Evolutionary conservation across 2,888 invertebrate species (phyloP), one percentile per base, ranked within the genome.

Genomic region (Lepidochrysops patricia): DNA sequence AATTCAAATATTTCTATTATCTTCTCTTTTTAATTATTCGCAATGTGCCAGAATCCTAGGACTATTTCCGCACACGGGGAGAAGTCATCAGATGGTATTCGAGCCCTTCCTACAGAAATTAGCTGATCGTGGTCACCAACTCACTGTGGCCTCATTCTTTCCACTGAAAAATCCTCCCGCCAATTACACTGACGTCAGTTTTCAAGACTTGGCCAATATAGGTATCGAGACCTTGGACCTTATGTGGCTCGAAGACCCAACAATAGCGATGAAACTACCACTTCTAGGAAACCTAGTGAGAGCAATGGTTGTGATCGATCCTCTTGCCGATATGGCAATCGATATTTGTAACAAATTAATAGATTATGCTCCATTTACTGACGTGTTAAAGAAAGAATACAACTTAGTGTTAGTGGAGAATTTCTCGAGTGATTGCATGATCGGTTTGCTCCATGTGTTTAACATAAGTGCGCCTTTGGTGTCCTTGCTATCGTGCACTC

Each of bases 361-460:
- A 25, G 77, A 77, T 37, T 83, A 80, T 68, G 76, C 77, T 3
- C 80, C 86, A 1, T 64, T 89, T 26, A 73, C 72, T 1, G 80
- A 82, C 26, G 79, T 77, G 2, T 62, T 89, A 63, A 75, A 77
- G 62, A 75, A 76, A 52, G 78, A 85, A 15, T 94, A 92, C 66
- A 94, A 95, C 71, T 70, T 93, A 6, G 75, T 93, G 7, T 73
- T 93, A 4, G 85, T 91, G 13, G 93, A 93, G 72, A 85, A 90
- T 63, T 94, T 93, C 65, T 91, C 90, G 66, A 90, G 92, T 48
- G 93, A 93, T 66, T 93, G 93, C 62, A 90, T 92, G 75, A 73
- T 93, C 54, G 93, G 91, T 0, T 75, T 94, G 54, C 87, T 90
- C 0, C 86, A 93, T 71, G 71, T 91, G 32, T 82, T 93, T 64